Base-by-base conservation (phyloP, 2,797 vertebrate species). In the Myoxocephalus aenaeus region DNA sequence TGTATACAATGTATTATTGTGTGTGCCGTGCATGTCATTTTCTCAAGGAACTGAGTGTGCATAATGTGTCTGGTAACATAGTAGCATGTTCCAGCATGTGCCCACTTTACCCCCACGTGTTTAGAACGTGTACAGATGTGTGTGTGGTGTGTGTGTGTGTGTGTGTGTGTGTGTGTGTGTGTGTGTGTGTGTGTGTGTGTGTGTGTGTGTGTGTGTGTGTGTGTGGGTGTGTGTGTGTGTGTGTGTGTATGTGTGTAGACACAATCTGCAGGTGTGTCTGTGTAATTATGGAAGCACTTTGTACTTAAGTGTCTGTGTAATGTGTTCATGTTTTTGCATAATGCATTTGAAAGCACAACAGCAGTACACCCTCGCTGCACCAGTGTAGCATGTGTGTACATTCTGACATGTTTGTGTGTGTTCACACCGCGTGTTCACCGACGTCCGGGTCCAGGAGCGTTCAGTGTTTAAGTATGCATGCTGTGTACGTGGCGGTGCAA, bases 261-360 rank as follows among this genome's bases (percentile, higher is more conserved):
- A 42, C 56, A 63, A 42, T 70, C 51, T 65, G n/a, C 59, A 71
- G 44, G 71, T 70, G 36, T 69, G 46, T 54, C 44, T 32, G 2
- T 22, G 70, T 68, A 79, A 77, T 81, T 70, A 73, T 74, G 42
- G 27, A 29, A 75, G 65, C 36, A 54, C 63, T 71, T 68, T 73
- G 65, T 66, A 65, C 58, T 70, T 59, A 73, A 86, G 56, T 42
- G 78, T 63, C 58, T 61, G 51, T 82, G 50, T 79, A 74, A 81
- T 68, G 25, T 53, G 72, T 77, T 63, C 70, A 71, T 81, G 84
- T 67, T 72, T 80, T 61, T 86, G 89, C 81, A 87, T 82, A 83
- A 88, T 87, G 72, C 4, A 34, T 81, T 70, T 77, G 13, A 70
- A 44, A 44, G 69, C 38, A 66, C 50, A 48, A 8, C 38, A 53